These are phyloP conservation scores for Brachystomella parvula DNA, from an alignment of 1,140 invertebrate species.

Conservation along the genomic window DNA sequence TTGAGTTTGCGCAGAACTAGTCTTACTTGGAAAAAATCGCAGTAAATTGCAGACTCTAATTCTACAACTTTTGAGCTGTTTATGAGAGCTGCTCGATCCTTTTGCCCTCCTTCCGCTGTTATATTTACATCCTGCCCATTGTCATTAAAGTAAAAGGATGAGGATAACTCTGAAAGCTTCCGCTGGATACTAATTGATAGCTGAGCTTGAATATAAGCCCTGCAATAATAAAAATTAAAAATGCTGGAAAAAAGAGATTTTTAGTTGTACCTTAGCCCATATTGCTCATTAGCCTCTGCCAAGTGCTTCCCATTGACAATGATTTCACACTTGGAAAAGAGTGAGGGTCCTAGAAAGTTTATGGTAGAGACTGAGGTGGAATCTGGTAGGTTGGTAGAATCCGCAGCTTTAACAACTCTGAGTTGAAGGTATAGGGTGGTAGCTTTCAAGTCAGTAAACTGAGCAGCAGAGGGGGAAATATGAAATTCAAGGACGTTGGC, in stretches of 20 bases:
- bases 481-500: neutral
- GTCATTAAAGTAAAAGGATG: neutral
- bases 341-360: neutral
- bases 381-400: neutral
- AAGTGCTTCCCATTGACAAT: neutral
- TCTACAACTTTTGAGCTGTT: neutral
- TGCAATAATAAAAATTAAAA: neutral
- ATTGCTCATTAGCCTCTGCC: neutral
- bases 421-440: neutral
- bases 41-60: neutral
- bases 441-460: neutral
- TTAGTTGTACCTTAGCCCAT: slow-evolving; percentile 1
- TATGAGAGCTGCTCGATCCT: neutral
- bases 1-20: neutral
- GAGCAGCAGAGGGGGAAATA: neutral
- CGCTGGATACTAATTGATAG: neutral
- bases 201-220: neutral
- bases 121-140: neutral
- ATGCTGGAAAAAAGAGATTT: neutral
- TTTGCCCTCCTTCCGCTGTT: neutral
- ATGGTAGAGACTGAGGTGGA: neutral
- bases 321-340: neutral
- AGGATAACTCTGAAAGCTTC: neutral
- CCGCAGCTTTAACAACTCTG: neutral
- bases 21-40: neutral